Conservation (phyloP, 2,888 invertebrate species). For the Pristionchus arcanus region DNA sequence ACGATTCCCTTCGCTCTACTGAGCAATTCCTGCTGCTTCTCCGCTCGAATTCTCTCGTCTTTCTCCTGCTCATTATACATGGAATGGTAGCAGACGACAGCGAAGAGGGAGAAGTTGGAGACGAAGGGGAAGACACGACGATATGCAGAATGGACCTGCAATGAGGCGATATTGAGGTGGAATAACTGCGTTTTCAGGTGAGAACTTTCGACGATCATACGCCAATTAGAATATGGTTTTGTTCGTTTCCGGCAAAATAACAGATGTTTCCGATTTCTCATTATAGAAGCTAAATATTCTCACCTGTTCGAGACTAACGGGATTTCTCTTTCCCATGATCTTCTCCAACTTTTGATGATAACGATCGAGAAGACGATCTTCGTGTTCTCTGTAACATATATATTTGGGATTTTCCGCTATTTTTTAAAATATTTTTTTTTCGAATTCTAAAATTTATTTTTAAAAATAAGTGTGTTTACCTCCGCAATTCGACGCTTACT, state of each 20-base stretch:
- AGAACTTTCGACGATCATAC: too few relatives aligned
- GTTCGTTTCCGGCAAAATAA: background rate
- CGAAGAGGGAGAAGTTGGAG: constrained; percentile 53
- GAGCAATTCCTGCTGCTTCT: constrained; percentile 49
- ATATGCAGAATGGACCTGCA: constrained; percentile 51
- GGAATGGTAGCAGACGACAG: constrained; percentile 42
- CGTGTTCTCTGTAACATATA: background rate
- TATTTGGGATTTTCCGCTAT: too few relatives aligned
- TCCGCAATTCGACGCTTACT: constrained; percentile 20
- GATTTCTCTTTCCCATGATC: constrained; percentile 4
- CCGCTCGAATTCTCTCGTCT: constrained; percentile 18
- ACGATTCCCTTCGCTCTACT: constrained; percentile 50
- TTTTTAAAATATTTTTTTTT: background rate
- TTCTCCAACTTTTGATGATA: constrained; percentile 49
- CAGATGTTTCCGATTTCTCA: background rate
- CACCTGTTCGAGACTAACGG: constrained; percentile 52
- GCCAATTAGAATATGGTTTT: background rate
- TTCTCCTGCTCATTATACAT: constrained; percentile 55
- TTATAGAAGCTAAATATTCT: background rate
- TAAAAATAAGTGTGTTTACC: background rate
- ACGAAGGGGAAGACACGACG: constrained; percentile 52
- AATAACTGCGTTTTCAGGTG: too few relatives aligned
- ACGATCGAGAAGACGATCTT: constrained; percentile 43
- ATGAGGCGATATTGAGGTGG: too few relatives aligned
- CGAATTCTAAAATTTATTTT: background rate